phyloP scores from a whole-genome alignment of 2,113 vertebrate genomes.

The Oceanites oceanicus region DNA sequence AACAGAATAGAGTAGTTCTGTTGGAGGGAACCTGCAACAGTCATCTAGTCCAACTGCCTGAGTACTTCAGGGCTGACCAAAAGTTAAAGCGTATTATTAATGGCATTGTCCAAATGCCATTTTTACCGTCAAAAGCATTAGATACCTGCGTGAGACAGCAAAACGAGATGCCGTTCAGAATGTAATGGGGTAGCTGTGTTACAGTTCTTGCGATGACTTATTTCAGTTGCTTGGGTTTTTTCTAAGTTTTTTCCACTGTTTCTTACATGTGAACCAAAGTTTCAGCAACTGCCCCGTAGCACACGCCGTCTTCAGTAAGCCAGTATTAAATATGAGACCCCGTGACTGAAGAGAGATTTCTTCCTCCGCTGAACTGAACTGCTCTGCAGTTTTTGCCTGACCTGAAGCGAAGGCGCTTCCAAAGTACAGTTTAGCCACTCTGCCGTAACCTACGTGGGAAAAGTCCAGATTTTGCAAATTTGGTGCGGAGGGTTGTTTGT shows the following conservation, averaged over 20 bases:
- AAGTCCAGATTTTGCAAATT: fast-evolving
- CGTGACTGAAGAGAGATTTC: not conserved
- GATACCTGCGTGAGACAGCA: not conserved
- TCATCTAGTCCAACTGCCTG: not conserved
- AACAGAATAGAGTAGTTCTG: not conserved
- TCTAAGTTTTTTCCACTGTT: not conserved
- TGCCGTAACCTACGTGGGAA: not conserved
- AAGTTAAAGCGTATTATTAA: not conserved
- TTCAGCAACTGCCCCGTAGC: not conserved
- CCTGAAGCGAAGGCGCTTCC: not conserved
- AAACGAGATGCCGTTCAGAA: not conserved
- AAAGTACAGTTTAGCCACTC: not conserved
- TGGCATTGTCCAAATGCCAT: not conserved
- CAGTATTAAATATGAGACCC: not conserved
- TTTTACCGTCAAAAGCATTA: not conserved
- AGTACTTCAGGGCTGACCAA: not conserved
- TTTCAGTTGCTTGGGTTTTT: not conserved
- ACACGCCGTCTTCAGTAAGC: not conserved
- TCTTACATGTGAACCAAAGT: not conserved
- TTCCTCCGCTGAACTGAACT: not conserved
- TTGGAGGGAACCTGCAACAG: not conserved
- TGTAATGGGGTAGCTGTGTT: not conserved
- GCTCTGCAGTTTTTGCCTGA: not conserved
- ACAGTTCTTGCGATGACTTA: not conserved
- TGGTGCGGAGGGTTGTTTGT: not conserved